These are phyloP conservation scores for Motacilla alba DNA, from an alignment of 2,113 vertebrate species.

Conservation along the genomic window DNA sequence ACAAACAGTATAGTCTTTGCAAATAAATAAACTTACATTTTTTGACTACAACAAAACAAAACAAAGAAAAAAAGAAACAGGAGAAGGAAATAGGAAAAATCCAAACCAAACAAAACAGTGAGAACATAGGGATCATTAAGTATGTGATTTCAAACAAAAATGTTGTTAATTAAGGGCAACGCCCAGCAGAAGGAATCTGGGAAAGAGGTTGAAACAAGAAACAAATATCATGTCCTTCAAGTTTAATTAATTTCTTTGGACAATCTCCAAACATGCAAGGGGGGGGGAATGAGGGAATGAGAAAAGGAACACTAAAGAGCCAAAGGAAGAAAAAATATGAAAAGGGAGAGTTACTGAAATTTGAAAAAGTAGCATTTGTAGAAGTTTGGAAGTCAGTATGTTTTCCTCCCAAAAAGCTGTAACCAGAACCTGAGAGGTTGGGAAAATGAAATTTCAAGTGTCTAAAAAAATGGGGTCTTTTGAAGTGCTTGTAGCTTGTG, in stretches of 20 bases:
- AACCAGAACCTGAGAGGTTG: slow-evolving; percentile 19
- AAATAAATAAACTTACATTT: slow-evolving; percentile 68
- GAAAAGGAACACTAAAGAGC: not conserved
- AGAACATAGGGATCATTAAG: slow-evolving; percentile 50
- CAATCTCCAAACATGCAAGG: not conserved
- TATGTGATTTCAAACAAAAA: slow-evolving; percentile 61
- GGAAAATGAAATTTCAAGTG: slow-evolving; percentile 1
- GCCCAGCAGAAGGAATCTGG: slow-evolving; percentile 54
- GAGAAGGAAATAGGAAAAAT: slow-evolving; percentile 58
- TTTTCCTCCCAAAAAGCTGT: not conserved
- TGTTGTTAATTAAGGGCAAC: slow-evolving; percentile 69
- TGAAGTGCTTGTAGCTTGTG: not conserved
- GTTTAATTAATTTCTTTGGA: slow-evolving; percentile 55
- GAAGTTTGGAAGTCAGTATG: slow-evolving; percentile 8
- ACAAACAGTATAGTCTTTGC: slow-evolving; percentile 63
- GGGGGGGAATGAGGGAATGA: accelerated
- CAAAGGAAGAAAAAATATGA: not conserved
- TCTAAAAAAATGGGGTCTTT: not conserved
- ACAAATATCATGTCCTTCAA: slow-evolving; percentile 53
- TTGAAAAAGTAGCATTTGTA: not conserved
- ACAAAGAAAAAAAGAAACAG: not conserved
- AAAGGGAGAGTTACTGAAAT: not conserved
- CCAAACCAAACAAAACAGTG: slow-evolving; percentile 34
- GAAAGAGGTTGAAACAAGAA: slow-evolving; percentile 59
- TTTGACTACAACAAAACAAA: slow-evolving; percentile 30